Percentiles rank a stretch among this genome's conserved stretches.
Evolutionary conservation across 2,113 vertebrate species (phyloP).

Genomic region (Anolis carolinensis): DNA sequence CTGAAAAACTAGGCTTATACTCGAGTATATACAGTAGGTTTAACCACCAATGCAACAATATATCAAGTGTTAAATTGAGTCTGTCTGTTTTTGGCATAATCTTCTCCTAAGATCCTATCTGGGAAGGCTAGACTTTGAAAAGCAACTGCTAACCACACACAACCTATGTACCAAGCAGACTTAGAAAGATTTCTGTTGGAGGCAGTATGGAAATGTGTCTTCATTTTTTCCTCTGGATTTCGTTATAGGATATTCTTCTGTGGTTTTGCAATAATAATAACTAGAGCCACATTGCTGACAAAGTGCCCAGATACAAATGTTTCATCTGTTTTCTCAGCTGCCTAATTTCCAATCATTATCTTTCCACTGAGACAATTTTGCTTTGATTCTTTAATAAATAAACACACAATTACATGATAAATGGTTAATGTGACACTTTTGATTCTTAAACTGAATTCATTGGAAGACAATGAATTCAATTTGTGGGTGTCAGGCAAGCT

Average conservation of each 20-base stretch:
- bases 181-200: neutral
- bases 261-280: conserved; percentile 10
- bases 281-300: conserved; percentile 24
- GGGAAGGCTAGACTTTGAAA: conserved; percentile 7
- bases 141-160: neutral
- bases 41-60: conserved; percentile 15
- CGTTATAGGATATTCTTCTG: conserved; percentile 22
- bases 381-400: conserved; percentile 35
- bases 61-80: conserved; percentile 47
- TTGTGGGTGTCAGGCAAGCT: conserved; percentile 2
- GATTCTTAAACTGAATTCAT: conserved; percentile 21
- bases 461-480: neutral
- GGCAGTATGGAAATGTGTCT: conserved; percentile 1
- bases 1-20: no score
- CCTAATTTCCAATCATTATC: conserved; percentile 8
- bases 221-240: conserved; percentile 6
- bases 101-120: neutral
- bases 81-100: conserved; percentile 39
- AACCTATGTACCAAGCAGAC: neutral
- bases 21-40: no score
- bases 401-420: conserved; percentile 17
- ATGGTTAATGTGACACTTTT: neutral
- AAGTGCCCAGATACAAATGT: conserved; percentile 37
- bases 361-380: conserved; percentile 31
- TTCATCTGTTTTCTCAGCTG: conserved; percentile 33